These are phyloP conservation scores for Theocolax elegans DNA, from an alignment of 1,140 invertebrate genomes.

Conservation along the genomic window DNA sequence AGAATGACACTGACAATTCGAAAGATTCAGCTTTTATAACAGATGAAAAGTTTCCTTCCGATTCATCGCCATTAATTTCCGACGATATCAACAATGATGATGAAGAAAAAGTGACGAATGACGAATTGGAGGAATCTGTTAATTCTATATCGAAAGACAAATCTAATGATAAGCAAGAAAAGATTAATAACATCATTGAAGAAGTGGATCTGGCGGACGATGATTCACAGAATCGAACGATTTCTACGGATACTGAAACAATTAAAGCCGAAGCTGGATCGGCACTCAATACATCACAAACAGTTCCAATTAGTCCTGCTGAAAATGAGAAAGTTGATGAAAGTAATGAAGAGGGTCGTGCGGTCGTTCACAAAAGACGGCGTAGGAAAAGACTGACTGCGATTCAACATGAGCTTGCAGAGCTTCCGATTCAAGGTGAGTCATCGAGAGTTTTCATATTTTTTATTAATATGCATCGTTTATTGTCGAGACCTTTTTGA, in stretches of 20 bases:
- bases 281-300: slow-evolving; percentile 8
- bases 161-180: slow-evolving; percentile 12
- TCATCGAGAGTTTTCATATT: too few species aligned
- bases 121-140: not conserved
- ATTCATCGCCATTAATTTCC: not conserved
- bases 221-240: slow-evolving; percentile 3
- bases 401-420: not conserved
- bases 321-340: slow-evolving; percentile 10
- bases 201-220: slow-evolving; percentile 40
- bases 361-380: slow-evolving; percentile 34
- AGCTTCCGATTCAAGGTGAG: too few species aligned
- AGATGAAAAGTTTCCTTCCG: not conserved
- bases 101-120: not conserved
- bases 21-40: not conserved
- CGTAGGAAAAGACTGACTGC: slow-evolving; percentile 27
- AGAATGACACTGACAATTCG: not conserved
- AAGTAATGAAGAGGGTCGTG: slow-evolving; percentile 30
- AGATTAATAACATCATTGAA: slow-evolving; percentile 27
- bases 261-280: not conserved
- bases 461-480: too few species aligned
- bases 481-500: too few species aligned
- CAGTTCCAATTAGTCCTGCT: slow-evolving; percentile 19
- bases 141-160: not conserved
- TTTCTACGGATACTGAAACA: slow-evolving; percentile 11
- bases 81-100: not conserved